These are phyloP conservation scores for Carlito syrichta DNA, from an alignment of 2,113 vertebrate species.

Conservation along the genomic window DNA sequence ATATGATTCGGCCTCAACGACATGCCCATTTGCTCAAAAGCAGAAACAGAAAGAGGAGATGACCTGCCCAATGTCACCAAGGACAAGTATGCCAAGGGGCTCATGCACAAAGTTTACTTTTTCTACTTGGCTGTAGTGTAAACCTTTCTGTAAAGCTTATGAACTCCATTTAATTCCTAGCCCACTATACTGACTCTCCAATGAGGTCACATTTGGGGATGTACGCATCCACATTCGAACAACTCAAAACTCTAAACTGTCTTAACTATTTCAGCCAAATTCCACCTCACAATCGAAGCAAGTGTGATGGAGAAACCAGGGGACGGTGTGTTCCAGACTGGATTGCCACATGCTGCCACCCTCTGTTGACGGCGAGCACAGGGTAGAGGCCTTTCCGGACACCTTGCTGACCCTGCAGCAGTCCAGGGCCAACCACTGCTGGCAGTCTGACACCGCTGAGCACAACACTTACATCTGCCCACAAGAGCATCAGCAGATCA, in stretches of 20 bases:
- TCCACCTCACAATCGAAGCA: constrained; percentile 6
- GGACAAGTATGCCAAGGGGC: not conserved
- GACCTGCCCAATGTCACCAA: constrained; percentile 7
- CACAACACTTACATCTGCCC: constrained; percentile 33
- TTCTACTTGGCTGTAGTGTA: not conserved
- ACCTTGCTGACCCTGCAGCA: not conserved
- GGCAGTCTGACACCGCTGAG: not conserved
- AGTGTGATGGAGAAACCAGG: constrained; percentile 18
- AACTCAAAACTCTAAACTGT: constrained; percentile 42
- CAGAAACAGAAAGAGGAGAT: constrained; percentile 11
- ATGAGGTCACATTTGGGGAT: constrained; percentile 58
- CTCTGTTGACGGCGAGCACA: not conserved
- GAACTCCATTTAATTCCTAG: constrained; percentile 46
- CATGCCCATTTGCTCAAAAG: not conserved
- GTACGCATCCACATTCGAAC: constrained; percentile 36
- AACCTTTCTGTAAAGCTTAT: not conserved
- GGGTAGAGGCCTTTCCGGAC: not conserved
- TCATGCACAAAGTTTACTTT: constrained; percentile 1
- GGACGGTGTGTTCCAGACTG: not conserved
- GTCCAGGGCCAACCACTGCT: not conserved
- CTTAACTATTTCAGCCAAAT: constrained; percentile 10
- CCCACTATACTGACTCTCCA: constrained; percentile 13
- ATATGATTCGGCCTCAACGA: constrained; percentile 10
- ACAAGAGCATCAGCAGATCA: constrained; percentile 12
- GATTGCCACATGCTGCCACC: not conserved